Conservation (phyloP, 2,113 vertebrate species). For the Procavia capensis region DNA sequence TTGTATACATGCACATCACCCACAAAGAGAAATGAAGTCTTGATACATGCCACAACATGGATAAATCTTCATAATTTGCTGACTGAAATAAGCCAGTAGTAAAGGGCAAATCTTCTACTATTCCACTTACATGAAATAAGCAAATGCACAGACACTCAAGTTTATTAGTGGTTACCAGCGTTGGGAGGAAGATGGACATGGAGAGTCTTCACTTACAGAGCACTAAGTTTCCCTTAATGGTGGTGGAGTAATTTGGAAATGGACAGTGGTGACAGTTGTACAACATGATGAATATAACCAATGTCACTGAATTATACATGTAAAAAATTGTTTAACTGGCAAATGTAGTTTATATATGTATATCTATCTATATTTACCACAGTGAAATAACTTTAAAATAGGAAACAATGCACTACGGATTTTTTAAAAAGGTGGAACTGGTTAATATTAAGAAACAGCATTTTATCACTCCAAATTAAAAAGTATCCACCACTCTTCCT, state of each 20-base stretch:
- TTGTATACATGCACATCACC: neutral
- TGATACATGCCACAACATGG: neutral
- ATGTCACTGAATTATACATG: neutral
- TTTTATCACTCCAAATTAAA: constrained; percentile 31
- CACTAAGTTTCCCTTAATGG: neutral
- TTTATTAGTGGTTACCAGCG: neutral
- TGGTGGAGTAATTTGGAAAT: neutral
- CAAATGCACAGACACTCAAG: neutral
- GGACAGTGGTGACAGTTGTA: neutral
- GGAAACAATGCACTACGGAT: neutral
- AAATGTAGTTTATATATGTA: neutral
- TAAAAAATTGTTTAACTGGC: neutral
- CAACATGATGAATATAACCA: neutral
- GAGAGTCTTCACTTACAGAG: neutral
- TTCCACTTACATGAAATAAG: neutral
- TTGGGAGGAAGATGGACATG: neutral
- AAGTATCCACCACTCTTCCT: neutral
- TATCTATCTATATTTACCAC: neutral
- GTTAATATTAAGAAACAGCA: constrained; percentile 8
- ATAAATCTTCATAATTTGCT: neutral
- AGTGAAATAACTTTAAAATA: neutral
- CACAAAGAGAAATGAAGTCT: neutral
- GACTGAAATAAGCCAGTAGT: too few species aligned
- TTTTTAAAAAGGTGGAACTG: neutral
- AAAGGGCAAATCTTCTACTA: neutral